A percentile compares a stretch with the other conserved stretches of the same genome.
phyloP scores from a whole-genome alignment of 1,140 invertebrate species.

The Ruditapes philippinarum region DNA sequence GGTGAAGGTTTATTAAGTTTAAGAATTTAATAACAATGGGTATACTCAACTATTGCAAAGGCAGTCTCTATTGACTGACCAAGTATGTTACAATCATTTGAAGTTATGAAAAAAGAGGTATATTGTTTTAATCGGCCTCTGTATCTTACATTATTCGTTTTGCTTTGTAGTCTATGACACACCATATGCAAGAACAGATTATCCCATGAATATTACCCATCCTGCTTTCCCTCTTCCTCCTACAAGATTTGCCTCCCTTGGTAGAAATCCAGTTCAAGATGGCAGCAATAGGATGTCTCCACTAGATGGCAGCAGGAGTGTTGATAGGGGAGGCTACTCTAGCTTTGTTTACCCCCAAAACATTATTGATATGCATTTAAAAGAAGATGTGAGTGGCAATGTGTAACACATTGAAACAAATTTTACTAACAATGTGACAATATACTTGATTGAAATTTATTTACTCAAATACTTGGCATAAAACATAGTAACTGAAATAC shows the following conservation, averaged over 20 bases:
- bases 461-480: too few relatives aligned
- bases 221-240: conserved; percentile 22
- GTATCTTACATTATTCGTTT: conserved; percentile 17
- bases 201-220: conserved; percentile 21
- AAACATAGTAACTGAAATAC: too few relatives aligned
- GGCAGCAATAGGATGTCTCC: conserved; percentile 10
- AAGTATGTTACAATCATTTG: too few relatives aligned
- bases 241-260: conserved; percentile 56
- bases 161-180: conserved; percentile 55
- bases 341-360: conserved; percentile 23
- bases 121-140: too few relatives aligned
- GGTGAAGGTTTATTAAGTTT: too few relatives aligned
- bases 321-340: conserved; percentile 60
- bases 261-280: conserved; percentile 22
- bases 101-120: too few relatives aligned
- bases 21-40: too few relatives aligned
- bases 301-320: conserved; percentile 51
- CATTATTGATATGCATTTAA: conserved; percentile 14
- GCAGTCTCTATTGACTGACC: too few relatives aligned
- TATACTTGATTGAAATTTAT: too few relatives aligned
- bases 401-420: too few relatives aligned
- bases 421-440: too few relatives aligned
- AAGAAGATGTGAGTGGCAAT: conserved; percentile 61
- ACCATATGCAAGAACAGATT: conserved; percentile 49
- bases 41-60: too few relatives aligned